Conservation (phyloP, 1,140 invertebrate genomes). For the Tribolium madens region DNA sequence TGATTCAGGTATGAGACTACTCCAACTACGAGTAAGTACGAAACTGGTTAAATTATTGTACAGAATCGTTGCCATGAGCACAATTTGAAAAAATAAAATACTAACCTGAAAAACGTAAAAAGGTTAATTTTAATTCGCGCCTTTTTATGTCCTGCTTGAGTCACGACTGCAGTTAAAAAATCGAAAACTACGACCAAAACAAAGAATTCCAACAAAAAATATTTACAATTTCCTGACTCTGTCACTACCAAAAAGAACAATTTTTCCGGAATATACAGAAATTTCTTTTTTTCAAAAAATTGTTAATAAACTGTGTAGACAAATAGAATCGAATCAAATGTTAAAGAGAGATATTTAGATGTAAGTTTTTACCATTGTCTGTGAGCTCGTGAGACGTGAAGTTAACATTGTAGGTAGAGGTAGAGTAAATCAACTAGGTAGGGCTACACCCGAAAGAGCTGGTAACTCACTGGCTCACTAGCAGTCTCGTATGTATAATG, state of each 20-base stretch:
- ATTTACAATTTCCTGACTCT: neutral
- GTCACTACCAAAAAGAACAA: neutral
- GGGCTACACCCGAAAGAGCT: slow-evolving; percentile 57
- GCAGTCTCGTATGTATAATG: slow-evolving; percentile 47
- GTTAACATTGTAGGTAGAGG: slow-evolving; percentile 61
- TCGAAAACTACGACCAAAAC: too few species aligned
- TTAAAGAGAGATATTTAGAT: slow-evolving; percentile 48
- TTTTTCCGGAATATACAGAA: too few species aligned
- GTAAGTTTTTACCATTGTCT: slow-evolving; percentile 62
- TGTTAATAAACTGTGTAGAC: slow-evolving; percentile 44
- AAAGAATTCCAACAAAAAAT: neutral
- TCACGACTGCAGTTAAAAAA: slow-evolving; percentile 40
- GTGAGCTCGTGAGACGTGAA: slow-evolving; percentile 63
- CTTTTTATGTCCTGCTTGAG: neutral
- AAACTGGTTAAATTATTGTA: slow-evolving; percentile 34
- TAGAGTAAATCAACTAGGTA: slow-evolving; percentile 59
- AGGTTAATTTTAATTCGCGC: neutral
- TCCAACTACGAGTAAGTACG: slow-evolving; percentile 44
- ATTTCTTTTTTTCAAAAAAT: slow-evolving; percentile 11
- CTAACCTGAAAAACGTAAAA: slow-evolving; percentile 32
- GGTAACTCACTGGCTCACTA: slow-evolving; percentile 62
- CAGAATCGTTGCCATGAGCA: slow-evolving; percentile 24
- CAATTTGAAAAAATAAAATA: slow-evolving; percentile 30
- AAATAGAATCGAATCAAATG: slow-evolving; percentile 52
- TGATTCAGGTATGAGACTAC: neutral